These are phyloP conservation scores for Idris sp. DNA, from an alignment of 1,140 invertebrate genomes.

Conservation along the genomic window DNA sequence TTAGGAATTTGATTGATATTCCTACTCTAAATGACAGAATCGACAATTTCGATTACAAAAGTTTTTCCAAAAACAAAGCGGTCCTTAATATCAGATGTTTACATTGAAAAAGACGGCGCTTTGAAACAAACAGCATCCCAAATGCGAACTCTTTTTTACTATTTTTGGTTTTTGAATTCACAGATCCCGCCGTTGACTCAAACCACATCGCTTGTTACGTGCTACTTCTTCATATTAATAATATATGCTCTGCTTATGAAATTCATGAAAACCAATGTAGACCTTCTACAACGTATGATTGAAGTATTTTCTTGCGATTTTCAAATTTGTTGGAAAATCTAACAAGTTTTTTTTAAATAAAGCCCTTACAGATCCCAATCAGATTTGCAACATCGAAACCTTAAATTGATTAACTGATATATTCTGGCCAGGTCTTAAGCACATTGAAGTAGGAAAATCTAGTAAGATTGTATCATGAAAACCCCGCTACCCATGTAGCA, in stretches of 20 bases:
- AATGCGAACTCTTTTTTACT: conserved; percentile 40
- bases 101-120: conserved; percentile 10
- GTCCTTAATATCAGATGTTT: conserved; percentile 13
- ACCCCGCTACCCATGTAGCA: too few species aligned
- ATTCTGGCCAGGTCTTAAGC: too few species aligned
- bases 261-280: conserved; percentile 20
- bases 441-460: too few species aligned
- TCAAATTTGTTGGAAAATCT: conserved; percentile 26
- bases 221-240: conserved; percentile 48
- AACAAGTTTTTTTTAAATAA: too few species aligned
- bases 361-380: too few species aligned
- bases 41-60: conserved; percentile 23
- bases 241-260: conserved; percentile 50
- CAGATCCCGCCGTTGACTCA: not conserved
- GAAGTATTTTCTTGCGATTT: conserved; percentile 35
- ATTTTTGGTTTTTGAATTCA: conserved; percentile 24
- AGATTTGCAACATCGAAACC: too few species aligned
- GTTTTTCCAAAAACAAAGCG: conserved; percentile 38
- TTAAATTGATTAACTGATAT: too few species aligned
- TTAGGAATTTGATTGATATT: conserved; percentile 24
- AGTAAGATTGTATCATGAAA: too few species aligned
- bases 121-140: conserved; percentile 53
- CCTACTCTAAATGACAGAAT: conserved; percentile 33
- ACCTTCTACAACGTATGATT: conserved; percentile 41
- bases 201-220: conserved; percentile 15